phyloP scores from a whole-genome alignment of 37 sponge, comb jelly and placozoan species.

The Hormiphora californensis region DNA sequence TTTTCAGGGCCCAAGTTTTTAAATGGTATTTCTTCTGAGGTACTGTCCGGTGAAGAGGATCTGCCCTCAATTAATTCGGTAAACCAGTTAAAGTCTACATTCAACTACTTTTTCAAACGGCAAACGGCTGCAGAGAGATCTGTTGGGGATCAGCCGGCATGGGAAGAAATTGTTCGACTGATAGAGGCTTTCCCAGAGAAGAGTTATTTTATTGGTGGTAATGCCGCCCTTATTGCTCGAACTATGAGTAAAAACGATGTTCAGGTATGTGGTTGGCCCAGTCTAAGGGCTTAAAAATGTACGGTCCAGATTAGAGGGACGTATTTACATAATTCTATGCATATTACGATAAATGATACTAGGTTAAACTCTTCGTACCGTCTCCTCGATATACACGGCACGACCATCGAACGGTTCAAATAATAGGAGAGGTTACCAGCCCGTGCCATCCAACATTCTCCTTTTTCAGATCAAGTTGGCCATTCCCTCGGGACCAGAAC shows the following conservation, averaged over 20 bases:
- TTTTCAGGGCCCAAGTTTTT: neutral
- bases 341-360: too few species aligned
- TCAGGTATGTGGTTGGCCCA: neutral
- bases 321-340: too few species aligned
- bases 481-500: constrained; percentile 67
- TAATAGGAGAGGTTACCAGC: neutral
- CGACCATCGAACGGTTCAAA: too few species aligned
- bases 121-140: constrained; percentile 76
- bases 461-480: constrained; percentile 55
- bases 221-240: constrained; percentile 83
- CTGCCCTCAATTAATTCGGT: constrained; percentile 56
- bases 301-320: too few species aligned
- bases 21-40: neutral
- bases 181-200: constrained; percentile 55
- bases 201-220: constrained; percentile 74
- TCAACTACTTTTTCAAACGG: constrained; percentile 66
- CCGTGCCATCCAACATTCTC: neutral
- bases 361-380: too few species aligned
- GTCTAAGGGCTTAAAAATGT: too few species aligned
- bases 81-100: constrained; percentile 59
- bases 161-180: constrained; percentile 58
- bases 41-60: constrained; percentile 5
- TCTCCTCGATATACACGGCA: too few species aligned
- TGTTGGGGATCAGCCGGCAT: constrained; percentile 54
- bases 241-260: constrained; percentile 55